Conservation (phyloP, 1,140 invertebrate species). For the Metaphire vulgaris region DNA sequence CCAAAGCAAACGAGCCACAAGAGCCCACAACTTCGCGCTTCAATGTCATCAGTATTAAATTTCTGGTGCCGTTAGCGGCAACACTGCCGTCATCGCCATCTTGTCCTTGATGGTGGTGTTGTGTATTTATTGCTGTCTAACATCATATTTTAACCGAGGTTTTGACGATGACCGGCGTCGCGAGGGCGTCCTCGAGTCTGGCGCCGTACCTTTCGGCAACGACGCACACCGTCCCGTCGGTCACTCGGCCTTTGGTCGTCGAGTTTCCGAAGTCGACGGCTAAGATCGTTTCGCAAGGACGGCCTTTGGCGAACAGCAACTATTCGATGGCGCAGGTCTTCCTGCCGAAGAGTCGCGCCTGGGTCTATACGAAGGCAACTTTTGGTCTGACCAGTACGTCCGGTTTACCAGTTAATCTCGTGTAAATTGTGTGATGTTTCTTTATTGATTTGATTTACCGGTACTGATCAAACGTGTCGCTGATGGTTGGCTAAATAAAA, state of each 20-base stretch:
- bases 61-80: no score
- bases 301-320: background rate
- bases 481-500: no score
- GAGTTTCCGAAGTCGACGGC: background rate
- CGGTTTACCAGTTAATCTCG: background rate
- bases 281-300: background rate
- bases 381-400: background rate
- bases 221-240: background rate
- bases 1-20: no score
- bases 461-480: no score
- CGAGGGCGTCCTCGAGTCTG: background rate
- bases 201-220: background rate
- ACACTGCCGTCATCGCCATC: no score
- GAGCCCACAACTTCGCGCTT: no score
- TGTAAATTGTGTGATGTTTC: no score
- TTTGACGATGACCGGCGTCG: background rate
- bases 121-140: no score
- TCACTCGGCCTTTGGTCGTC: background rate
- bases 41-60: no score
- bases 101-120: no score
- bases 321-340: background rate
- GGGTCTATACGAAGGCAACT: background rate
- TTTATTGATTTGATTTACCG: no score
- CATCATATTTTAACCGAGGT: no score
- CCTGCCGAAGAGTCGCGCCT: background rate